These are phyloP conservation scores for Gallinago jamesoni DNA, from an alignment of 2,113 vertebrate species.

Conservation along the genomic window DNA sequence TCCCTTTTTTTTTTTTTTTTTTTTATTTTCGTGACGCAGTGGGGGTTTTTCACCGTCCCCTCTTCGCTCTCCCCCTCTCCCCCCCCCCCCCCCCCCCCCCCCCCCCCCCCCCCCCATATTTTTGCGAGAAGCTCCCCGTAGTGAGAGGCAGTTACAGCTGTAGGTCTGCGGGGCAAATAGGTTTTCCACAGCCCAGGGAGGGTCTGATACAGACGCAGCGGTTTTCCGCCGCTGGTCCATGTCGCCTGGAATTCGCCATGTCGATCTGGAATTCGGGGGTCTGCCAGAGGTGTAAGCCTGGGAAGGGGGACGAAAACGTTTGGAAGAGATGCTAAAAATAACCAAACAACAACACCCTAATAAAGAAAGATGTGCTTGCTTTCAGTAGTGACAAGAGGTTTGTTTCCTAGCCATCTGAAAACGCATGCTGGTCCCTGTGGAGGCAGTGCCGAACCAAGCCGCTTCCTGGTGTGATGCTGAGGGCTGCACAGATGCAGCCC, in stretches of 20 bases:
- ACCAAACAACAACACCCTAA: too few species aligned
- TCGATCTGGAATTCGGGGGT: not conserved
- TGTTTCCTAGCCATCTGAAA: not conserved
- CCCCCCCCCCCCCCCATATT: fast-evolving
- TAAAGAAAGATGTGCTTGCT: fast-evolving
- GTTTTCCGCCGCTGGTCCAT: not conserved
- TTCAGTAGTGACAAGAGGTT: not conserved
- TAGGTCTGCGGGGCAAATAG: too few species aligned
- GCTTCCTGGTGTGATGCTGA: not conserved
- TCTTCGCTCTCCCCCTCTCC: too few species aligned
- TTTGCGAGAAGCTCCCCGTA: not conserved
- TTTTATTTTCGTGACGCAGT: not conserved
- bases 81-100: too few species aligned
- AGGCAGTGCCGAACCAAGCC: not conserved
- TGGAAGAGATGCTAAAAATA: not conserved
- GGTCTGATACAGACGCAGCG: not conserved
- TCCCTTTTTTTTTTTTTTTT: too few species aligned
- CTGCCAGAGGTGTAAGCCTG: not conserved
- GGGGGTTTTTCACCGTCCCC: not conserved
- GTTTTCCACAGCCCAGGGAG: fast-evolving
- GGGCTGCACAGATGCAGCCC: too few species aligned
- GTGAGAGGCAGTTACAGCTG: too few species aligned
- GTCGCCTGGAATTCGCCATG: too few species aligned
- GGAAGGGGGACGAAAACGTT: not conserved
- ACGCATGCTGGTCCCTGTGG: not conserved